Evolutionary conservation across 2,888 invertebrate genomes (phyloP).

Genomic region (Dyspetes luteomarginatus): DNA sequence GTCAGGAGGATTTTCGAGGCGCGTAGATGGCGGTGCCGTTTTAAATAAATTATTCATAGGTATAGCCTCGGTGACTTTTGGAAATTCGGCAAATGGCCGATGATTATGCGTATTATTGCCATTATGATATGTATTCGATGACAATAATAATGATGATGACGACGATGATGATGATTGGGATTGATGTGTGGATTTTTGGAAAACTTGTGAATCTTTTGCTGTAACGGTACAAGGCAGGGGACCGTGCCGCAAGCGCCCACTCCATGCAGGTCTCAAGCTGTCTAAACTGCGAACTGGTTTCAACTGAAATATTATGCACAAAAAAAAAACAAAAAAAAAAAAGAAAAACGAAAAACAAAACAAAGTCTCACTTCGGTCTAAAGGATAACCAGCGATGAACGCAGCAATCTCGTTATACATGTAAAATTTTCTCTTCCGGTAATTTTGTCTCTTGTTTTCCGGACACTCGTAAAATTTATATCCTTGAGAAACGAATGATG

Average conservation of each 20-base stretch:
- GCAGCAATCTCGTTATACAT: neutral
- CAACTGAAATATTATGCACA: constrained; percentile 84
- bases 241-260: constrained; percentile 81
- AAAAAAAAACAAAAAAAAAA: constrained; percentile 67
- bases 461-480: too few species aligned
- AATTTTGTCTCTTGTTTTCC: too few species aligned
- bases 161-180: too few species aligned
- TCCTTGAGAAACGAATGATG: too few species aligned
- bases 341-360: constrained; percentile 25
- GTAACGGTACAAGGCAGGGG: constrained; percentile 77
- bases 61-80: neutral
- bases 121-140: neutral
- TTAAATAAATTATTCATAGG: neutral
- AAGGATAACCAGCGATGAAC: neutral
- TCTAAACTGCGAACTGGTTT: constrained; percentile 87
- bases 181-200: constrained; percentile 61
- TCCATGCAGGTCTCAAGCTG: constrained; percentile 84
- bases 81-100: neutral
- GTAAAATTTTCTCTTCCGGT: too few species aligned
- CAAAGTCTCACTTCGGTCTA: constrained; percentile 30
- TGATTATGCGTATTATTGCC: constrained; percentile 36
- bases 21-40: neutral
- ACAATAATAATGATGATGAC: too few species aligned
- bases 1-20: neutral
- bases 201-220: constrained; percentile 68